Evolutionary conservation across 2,888 invertebrate genomes (phyloP), one percentile per base, ranked within the genome.

Genomic region (Agriopis aurantiaria): DNA sequence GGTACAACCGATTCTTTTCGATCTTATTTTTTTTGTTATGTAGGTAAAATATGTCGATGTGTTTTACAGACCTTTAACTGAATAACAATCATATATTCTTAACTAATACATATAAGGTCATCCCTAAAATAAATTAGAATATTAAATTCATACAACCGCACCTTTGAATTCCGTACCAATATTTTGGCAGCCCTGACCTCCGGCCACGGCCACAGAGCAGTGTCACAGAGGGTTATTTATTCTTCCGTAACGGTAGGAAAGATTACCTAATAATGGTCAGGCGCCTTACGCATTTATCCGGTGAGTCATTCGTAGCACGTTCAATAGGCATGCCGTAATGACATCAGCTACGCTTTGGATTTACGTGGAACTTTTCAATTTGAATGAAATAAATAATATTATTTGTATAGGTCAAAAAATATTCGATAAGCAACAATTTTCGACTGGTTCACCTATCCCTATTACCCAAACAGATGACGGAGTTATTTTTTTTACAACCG

Each of bases 171-270:
- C 59, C 45, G 12, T 33, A 71, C 71, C 49, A 77, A 73, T 73
- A 75, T 77, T 77, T 69, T 68, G 82, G 56, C 81, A 84, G 62
- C 83, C 84, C 81, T 83, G 80, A 79, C 74, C 78, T 70, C 75
- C 74, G 52, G 55, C 11, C 53, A 46, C 53, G 65, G 57, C 55
- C 77, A 72, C 71, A 65, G 70, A 75, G 68, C 69, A 76, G 74
- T 79, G 77, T 77, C 73, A 76, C 79, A 79, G 65, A 80, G 71
- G 66, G 56, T 74, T 77, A 82, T 81, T 80, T 77, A 82, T 82
- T 81, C 79, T 75, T 78, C 64, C 74, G 76, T 70, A 48, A 48
- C 65, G 33, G 43, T 57, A 57, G 14, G 46, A 52, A 61, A 65
- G 65, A 69, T 69, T 69, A 58, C 65, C 57, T 65, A 65, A 65